Conservation (phyloP, 1,140 invertebrate species). For the Oreohelix idahoensis region DNA sequence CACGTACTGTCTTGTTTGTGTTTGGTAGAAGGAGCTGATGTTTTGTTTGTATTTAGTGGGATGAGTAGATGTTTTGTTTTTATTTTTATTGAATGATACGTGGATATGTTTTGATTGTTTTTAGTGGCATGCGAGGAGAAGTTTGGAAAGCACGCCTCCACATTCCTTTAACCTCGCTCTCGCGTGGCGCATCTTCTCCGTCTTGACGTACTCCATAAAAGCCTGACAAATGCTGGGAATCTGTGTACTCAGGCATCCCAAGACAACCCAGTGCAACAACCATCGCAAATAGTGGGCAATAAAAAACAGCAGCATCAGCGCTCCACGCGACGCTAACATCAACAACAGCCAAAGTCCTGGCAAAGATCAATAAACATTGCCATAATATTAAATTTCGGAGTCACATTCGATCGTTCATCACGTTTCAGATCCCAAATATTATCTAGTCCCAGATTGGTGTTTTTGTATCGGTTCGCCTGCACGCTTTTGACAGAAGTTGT, state of each 20-base stretch:
- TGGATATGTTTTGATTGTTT: too few relatives aligned
- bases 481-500: not conserved
- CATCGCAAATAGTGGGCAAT: conserved; percentile 2
- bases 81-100: too few relatives aligned
- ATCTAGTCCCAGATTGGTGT: not conserved
- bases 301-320: not conserved
- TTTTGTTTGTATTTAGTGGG: too few relatives aligned
- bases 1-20: too few relatives aligned
- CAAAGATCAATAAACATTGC: conserved; percentile 10
- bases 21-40: too few relatives aligned
- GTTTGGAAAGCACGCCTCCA: too few relatives aligned
- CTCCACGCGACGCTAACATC: not conserved
- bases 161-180: too few relatives aligned
- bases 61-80: too few relatives aligned
- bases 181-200: too few relatives aligned
- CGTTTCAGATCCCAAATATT: not conserved
- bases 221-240: too few relatives aligned
- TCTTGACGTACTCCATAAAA: too few relatives aligned
- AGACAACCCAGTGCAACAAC: not conserved
- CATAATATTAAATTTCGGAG: not conserved
- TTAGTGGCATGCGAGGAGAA: too few relatives aligned
- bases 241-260: not conserved
- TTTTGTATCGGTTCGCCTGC: not conserved
- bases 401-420: not conserved
- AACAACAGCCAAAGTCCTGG: not conserved